Conservation (phyloP, 2,113 vertebrate species). For the Chaenocephalus aceratus region DNA sequence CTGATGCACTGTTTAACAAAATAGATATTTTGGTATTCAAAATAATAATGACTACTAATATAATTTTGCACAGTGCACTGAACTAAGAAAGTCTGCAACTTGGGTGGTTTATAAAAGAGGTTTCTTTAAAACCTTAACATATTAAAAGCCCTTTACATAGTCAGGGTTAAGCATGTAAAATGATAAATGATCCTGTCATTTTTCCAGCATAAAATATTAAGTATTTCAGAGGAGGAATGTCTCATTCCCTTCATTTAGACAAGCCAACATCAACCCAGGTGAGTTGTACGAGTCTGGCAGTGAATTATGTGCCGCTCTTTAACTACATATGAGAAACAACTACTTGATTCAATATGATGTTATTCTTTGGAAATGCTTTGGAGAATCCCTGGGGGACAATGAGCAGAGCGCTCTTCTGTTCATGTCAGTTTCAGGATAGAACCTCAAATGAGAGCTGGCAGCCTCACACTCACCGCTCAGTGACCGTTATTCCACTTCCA, state of each 20-base stretch:
- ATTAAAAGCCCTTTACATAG: background rate
- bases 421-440: conserved; percentile 16
- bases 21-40: background rate
- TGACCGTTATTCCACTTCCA: conserved; percentile 2
- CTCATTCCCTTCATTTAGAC: background rate
- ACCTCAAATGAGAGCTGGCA: conserved; percentile 28
- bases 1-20: background rate
- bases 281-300: background rate
- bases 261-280: background rate
- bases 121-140: background rate
- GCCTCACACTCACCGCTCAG: conserved; percentile 20
- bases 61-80: background rate
- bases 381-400: conserved; percentile 25
- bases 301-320: conserved; percentile 6
- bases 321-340: conserved; percentile 15
- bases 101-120: background rate
- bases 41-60: background rate
- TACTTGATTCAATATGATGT: conserved; percentile 15
- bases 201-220: background rate
- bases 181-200: background rate
- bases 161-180: background rate
- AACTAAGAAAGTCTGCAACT: conserved; percentile 15
- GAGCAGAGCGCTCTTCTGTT: background rate
- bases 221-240: background rate
- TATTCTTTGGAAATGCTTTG: conserved; percentile 30